Evolutionary conservation across 1,140 invertebrate species (phyloP).

Genomic region (Stegodyphus dumicola): DNA sequence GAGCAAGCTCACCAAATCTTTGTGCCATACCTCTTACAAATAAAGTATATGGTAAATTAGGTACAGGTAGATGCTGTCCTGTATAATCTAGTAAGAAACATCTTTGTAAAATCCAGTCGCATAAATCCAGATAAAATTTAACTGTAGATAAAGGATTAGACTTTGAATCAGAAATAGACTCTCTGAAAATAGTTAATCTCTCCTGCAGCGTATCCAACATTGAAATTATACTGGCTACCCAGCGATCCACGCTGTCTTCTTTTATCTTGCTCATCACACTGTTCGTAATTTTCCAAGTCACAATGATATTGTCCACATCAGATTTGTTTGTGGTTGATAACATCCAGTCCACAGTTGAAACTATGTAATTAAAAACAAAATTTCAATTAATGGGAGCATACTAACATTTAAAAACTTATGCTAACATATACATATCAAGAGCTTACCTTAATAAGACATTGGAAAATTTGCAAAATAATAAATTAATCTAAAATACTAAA

Average conservation of each 20-base stretch:
- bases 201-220: slow-evolving; percentile 52
- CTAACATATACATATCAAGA: too few species aligned
- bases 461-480: too few species aligned
- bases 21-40: slow-evolving; percentile 59
- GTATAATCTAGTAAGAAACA: slow-evolving; percentile 59
- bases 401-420: too few species aligned
- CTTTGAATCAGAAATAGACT: slow-evolving; percentile 37
- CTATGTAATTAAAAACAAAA: slow-evolving; percentile 5
- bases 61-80: slow-evolving; percentile 55
- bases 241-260: slow-evolving; percentile 40
- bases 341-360: slow-evolving; percentile 61
- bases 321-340: slow-evolving; percentile 48
- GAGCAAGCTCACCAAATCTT: slow-evolving; percentile 58
- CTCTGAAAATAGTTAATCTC: slow-evolving; percentile 44
- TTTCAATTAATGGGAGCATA: too few species aligned
- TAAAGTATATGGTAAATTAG: slow-evolving; percentile 58
- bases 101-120: slow-evolving; percentile 51
- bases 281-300: slow-evolving; percentile 61
- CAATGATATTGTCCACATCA: slow-evolving; percentile 42
- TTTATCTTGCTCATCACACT: slow-evolving; percentile 46
- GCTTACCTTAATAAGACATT: too few species aligned
- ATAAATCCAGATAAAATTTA: slow-evolving; percentile 55
- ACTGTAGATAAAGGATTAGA: slow-evolving; percentile 52
- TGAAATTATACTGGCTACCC: slow-evolving; percentile 48
- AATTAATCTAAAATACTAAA: too few species aligned